phyloP scores from a whole-genome alignment of 2,113 vertebrate genomes.

The Hoplias malabaricus region DNA sequence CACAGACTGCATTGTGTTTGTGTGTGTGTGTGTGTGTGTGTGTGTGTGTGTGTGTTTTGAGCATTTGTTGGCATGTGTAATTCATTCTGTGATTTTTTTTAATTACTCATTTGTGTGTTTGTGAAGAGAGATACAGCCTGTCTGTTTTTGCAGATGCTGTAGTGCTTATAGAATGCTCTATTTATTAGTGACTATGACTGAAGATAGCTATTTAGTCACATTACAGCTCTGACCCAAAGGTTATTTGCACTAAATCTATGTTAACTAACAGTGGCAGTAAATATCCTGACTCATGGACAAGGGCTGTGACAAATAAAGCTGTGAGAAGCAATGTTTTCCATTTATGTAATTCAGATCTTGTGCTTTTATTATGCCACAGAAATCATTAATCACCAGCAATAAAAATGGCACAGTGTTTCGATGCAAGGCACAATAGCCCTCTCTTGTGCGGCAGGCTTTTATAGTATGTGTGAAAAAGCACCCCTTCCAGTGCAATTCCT shows the following conservation, averaged over 20 bases:
- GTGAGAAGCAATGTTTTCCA: neutral
- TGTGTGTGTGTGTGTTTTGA: neutral
- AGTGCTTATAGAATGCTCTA: too few relatives aligned
- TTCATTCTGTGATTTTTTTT: neutral
- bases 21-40: neutral
- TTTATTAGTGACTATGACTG: too few relatives aligned
- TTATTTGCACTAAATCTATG: neutral
- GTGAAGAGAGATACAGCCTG: too few relatives aligned
- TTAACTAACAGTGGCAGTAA: neutral
- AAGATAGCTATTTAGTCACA: neutral
- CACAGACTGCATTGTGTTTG: neutral
- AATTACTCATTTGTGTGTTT: neutral
- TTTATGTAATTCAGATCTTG: neutral
- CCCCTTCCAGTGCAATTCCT: too few relatives aligned
- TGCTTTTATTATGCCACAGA: neutral
- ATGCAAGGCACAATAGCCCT: neutral
- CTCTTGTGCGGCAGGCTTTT: too few relatives aligned
- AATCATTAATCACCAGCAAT: too few relatives aligned
- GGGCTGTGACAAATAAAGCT: neutral
- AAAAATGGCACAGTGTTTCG: too few relatives aligned
- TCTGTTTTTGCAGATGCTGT: too few relatives aligned
- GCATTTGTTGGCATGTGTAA: neutral
- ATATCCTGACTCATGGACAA: neutral
- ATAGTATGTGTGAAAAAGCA: too few relatives aligned
- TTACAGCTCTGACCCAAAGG: neutral